Evolutionary conservation across 2,797 vertebrate species (phyloP), one percentile per base, ranked within the genome.

Genomic region (Malurus splendens): DNA sequence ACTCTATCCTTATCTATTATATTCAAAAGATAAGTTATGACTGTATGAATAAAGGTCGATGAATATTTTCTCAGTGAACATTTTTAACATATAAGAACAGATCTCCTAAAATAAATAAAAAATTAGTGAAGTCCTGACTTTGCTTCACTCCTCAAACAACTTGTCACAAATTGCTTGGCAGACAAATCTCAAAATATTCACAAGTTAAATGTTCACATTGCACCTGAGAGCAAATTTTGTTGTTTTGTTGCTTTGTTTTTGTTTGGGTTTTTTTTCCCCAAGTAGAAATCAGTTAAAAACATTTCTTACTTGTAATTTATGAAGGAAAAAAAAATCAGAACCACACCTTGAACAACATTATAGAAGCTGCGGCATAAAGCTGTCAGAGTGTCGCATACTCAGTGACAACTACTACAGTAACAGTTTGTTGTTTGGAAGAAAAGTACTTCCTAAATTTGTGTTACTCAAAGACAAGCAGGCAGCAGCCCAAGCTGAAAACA

Each of bases 201-300:
- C 10, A 71, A 30, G 10, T 7, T 22, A 51, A 59, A 73, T 20
- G 28, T 4, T 55, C 23, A 38, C 27, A 23, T 2, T 38, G 30
- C 20, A 60, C 1, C 5, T 5, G 4, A 82, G 0, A 77, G 9
- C 3, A 77, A 41, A 19, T 48, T 61, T 57, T 45, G 12, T 9
- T 41, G 9, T 41, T 44, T 45, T 48, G 12, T 4, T 45, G 18
- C 13, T 72, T 57, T 14, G 1, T 17, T 52, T n/a, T 20, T n/a
- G 18, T 18, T 42, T 36, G 10, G 19, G 2, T 2, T 1, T 2
- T 6, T 32, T 20, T 28, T 4, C 1, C 33, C 18, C 18, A 41
- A n/a, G 27, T 18, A 47, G 57, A 85, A 68, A 18, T 3, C 0
- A 57, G 18, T 48, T 67, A 56, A 6, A 56, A 45, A 65, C 3